phyloP scores from a whole-genome alignment of 1,140 invertebrate genomes.

The Leptinotarsa texana region DNA sequence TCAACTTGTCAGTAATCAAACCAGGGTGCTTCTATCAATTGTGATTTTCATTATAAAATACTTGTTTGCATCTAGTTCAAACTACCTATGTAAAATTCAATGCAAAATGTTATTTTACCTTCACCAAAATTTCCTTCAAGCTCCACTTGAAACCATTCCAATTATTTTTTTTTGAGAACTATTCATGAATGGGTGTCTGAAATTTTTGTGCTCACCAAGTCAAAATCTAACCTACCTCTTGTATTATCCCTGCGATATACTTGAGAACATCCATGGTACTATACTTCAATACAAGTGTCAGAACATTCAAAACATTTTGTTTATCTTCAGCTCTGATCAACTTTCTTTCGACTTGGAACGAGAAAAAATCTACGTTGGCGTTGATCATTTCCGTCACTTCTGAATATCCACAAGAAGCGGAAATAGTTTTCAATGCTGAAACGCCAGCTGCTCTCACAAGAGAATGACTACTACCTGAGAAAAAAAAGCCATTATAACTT shows the following conservation, averaged over 20 bases:
- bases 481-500: not conserved
- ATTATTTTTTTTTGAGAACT: too few relatives aligned
- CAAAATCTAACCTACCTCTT: slow-evolving; percentile 55
- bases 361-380: slow-evolving; percentile 69
- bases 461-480: slow-evolving; percentile 62
- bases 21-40: too few relatives aligned
- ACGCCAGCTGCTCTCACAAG: slow-evolving; percentile 62
- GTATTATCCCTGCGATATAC: slow-evolving; percentile 56
- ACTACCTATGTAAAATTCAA: too few relatives aligned
- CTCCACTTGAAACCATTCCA: too few relatives aligned
- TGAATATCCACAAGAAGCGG: slow-evolving; percentile 57
- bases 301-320: slow-evolving; percentile 61
- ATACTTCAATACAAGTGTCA: slow-evolving; percentile 68
- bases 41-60: too few relatives aligned
- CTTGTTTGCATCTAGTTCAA: too few relatives aligned
- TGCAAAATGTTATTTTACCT: too few relatives aligned
- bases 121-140: too few relatives aligned
- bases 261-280: slow-evolving; percentile 64
- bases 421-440: slow-evolving; percentile 60
- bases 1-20: too few relatives aligned
- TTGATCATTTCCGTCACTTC: slow-evolving; percentile 62
- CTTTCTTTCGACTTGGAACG: slow-evolving; percentile 65
- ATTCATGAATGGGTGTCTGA: too few relatives aligned
- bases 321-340: slow-evolving; percentile 62
- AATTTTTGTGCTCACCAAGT: too few relatives aligned